A percentile compares a stretch with the other conserved stretches of the same genome.
These are phyloP conservation scores for Ovis aries DNA, from an alignment of 2,113 vertebrate genomes.

Conservation along the genomic window DNA sequence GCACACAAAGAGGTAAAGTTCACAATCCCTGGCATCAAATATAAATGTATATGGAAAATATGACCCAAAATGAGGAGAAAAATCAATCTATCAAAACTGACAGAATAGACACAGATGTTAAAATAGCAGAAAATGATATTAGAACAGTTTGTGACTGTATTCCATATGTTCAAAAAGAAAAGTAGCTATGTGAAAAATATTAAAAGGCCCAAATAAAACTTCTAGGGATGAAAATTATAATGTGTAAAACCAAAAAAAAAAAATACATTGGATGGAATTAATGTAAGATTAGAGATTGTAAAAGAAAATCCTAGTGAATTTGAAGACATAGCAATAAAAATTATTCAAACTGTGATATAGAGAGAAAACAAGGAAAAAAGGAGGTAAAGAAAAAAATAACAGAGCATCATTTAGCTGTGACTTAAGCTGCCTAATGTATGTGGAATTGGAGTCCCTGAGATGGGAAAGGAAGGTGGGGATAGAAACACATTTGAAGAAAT, in stretches of 20 bases:
- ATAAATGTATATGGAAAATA: not conserved
- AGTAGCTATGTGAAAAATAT: not conserved
- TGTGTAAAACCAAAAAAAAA: not conserved
- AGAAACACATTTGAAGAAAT: not conserved
- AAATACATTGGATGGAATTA: not conserved
- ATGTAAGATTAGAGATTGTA: not conserved
- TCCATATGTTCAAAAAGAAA: not conserved
- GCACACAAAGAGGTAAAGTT: not conserved
- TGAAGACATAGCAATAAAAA: constrained; percentile 4
- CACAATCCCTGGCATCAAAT: not conserved
- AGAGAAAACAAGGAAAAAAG: not conserved
- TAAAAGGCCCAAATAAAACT: not conserved
- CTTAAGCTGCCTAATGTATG: not conserved
- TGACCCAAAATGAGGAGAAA: not conserved
- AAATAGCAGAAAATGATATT: not conserved
- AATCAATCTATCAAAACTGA: not conserved
- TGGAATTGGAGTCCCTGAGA: not conserved
- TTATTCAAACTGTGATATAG: not conserved
- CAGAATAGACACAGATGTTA: not conserved
- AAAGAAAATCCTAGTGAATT: not conserved
- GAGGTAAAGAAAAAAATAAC: not conserved
- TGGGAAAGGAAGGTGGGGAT: not conserved
- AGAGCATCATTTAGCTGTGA: not conserved
- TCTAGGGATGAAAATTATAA: not conserved
- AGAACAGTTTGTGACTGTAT: not conserved